Evolutionary conservation across 2,888 invertebrate species (phyloP).

Genomic region (Pseudoips prasinana): DNA sequence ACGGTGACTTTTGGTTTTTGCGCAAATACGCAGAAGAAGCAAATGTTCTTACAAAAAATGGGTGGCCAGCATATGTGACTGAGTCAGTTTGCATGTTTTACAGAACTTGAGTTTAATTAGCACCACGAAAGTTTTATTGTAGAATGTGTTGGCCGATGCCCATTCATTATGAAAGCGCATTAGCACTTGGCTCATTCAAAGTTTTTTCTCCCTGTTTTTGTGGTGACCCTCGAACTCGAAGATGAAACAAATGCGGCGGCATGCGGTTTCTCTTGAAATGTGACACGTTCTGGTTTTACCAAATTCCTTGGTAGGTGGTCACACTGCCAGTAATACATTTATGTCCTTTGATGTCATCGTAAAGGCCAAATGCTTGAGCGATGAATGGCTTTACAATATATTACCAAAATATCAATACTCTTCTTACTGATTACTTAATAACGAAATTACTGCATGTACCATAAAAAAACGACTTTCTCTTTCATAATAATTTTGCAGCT

Average conservation of each 20-base stretch:
- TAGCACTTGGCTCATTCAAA: conserved; percentile 45
- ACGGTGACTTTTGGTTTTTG: conserved; percentile 46
- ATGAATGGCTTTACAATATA: conserved; percentile 7
- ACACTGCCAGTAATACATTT: conserved; percentile 26
- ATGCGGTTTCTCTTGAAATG: conserved; percentile 55
- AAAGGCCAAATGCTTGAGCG: conserved; percentile 10
- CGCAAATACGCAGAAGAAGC: conserved; percentile 37
- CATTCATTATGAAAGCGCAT: conserved; percentile 39
- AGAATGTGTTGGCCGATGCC: conserved; percentile 10
- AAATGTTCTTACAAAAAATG: conserved; percentile 14
- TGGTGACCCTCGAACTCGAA: conserved; percentile 38
- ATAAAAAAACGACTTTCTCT: no score
- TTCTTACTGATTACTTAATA: no score
- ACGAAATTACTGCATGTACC: no score
- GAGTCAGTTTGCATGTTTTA: conserved; percentile 22
- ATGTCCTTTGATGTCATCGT: conserved; percentile 14
- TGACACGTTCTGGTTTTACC: conserved; percentile 41
- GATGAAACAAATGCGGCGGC: conserved; percentile 46
- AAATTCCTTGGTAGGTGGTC: conserved; percentile 54
- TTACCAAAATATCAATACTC: conserved; percentile 6
- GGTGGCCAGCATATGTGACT: conserved; percentile 39
- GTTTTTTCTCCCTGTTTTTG: conserved; percentile 38
- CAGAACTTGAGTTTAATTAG: conserved; percentile 14
- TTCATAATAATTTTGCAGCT: no score
- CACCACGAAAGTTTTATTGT: conserved; percentile 11